phyloP scores from a whole-genome alignment of 2,797 vertebrate species.

The Adrianichthys oophorus region DNA sequence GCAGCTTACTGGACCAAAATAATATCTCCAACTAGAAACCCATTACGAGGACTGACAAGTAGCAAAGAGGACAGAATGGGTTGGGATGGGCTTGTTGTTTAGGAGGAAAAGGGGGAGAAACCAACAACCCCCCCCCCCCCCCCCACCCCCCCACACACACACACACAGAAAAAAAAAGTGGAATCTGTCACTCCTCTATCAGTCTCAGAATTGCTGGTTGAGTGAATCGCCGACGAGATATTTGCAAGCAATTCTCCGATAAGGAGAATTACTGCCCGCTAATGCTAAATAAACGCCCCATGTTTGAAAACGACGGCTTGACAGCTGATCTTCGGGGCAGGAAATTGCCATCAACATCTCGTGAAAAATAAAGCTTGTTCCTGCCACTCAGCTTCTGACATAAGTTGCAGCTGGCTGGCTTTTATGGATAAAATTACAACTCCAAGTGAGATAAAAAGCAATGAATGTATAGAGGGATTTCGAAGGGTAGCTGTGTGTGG shows the following conservation, averaged over 20 bases:
- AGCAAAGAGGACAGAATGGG: constrained; percentile 52
- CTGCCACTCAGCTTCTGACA: constrained; percentile 33
- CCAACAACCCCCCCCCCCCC: no score
- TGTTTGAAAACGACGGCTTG: constrained; percentile 42
- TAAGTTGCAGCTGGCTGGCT: constrained; percentile 42
- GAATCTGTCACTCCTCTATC: constrained; percentile 49
- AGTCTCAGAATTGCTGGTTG: constrained; percentile 21
- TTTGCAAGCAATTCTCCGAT: constrained; percentile 60
- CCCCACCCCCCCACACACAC: no score
- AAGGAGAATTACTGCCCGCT: constrained; percentile 52
- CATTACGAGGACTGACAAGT: constrained; percentile 78
- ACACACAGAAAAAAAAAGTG: constrained; percentile 53
- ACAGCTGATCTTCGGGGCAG: constrained; percentile 33
- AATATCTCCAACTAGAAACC: constrained; percentile 80
- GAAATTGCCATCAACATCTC: constrained; percentile 42
- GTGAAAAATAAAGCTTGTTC: constrained; percentile 50
- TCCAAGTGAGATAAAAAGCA: constrained; percentile 20
- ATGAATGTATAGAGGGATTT: constrained; percentile 19
- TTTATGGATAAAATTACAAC: constrained; percentile 39
- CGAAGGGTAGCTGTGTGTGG: constrained; percentile 20
- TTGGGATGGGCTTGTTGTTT: constrained; percentile 23
- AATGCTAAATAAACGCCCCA: constrained; percentile 56
- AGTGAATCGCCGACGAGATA: constrained; percentile 48
- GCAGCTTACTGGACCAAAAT: constrained; percentile 84
- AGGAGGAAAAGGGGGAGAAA: constrained; percentile 19